A percentile compares a stretch with the other conserved stretches of the same genome.
Conservation (phyloP, 2,797 vertebrate species). For the Eidolon dupreanum region DNA sequence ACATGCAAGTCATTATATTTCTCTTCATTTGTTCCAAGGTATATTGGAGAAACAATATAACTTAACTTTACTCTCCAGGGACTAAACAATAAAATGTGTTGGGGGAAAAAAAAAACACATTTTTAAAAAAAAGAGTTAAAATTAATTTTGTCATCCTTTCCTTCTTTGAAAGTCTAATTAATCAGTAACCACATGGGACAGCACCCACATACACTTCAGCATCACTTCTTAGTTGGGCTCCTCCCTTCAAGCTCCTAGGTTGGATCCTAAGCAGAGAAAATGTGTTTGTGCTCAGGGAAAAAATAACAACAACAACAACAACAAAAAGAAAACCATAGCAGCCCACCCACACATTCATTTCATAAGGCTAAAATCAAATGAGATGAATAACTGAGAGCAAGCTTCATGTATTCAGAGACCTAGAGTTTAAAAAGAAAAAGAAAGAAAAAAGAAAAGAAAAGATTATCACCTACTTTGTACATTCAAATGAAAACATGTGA, state of each 20-base stretch:
- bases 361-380: neutral
- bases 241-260: neutral
- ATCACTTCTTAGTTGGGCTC: neutral
- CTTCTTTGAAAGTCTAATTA: conserved; percentile 19
- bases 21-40: neutral
- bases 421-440: neutral
- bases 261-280: neutral
- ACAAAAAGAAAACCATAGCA: neutral
- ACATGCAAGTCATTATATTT: neutral
- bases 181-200: neutral
- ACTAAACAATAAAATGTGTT: neutral
- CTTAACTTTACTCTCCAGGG: conserved; percentile 32
- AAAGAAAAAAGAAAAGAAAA: no score
- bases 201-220: neutral
- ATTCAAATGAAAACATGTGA: neutral
- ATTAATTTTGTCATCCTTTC: neutral
- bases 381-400: neutral
- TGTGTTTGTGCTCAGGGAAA: neutral
- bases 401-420: neutral
- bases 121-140: neutral
- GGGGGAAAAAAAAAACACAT: no score
- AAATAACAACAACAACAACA: conserved; percentile 22
- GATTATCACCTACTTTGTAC: neutral
- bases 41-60: neutral
- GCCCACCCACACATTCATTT: neutral